phyloP scores from a whole-genome alignment of 2,888 invertebrate genomes.

The Acleris holmiana region DNA sequence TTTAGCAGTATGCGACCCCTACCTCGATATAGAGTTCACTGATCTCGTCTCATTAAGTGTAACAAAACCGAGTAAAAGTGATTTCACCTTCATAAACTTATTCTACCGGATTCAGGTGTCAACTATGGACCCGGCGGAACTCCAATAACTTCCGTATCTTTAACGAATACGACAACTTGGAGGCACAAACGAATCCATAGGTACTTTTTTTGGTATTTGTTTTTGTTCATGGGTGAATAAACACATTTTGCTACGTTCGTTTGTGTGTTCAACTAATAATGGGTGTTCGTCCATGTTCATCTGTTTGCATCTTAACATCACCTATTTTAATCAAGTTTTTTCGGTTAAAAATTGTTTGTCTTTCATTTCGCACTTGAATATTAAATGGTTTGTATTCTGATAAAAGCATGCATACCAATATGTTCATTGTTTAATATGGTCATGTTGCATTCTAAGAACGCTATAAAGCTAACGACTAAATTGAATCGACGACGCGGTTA shows the following conservation, averaged over 20 bases:
- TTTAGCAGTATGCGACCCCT: no score
- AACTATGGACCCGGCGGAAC: conserved; percentile 19
- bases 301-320: not conserved
- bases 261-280: conserved; percentile 33
- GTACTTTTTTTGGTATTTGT: conserved; percentile 17
- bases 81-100: conserved; percentile 29
- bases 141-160: conserved; percentile 30
- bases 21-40: conserved; percentile 10
- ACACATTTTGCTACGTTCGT: conserved; percentile 20
- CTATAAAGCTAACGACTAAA: no score
- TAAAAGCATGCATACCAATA: no score
- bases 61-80: conserved; percentile 31
- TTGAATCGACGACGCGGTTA: no score
- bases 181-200: conserved; percentile 35
- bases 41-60: conserved; percentile 17
- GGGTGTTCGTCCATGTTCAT: conserved; percentile 9
- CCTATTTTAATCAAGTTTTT: no score
- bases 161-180: conserved; percentile 36
- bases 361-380: no score
- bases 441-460: no score
- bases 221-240: conserved; percentile 1
- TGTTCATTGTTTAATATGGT: no score
- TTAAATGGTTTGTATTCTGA: no score
- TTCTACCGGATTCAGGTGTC: conserved; percentile 33
- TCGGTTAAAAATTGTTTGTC: no score